These are phyloP conservation scores for Actias luna DNA, from an alignment of 2,888 invertebrate genomes.

Conservation along the genomic window DNA sequence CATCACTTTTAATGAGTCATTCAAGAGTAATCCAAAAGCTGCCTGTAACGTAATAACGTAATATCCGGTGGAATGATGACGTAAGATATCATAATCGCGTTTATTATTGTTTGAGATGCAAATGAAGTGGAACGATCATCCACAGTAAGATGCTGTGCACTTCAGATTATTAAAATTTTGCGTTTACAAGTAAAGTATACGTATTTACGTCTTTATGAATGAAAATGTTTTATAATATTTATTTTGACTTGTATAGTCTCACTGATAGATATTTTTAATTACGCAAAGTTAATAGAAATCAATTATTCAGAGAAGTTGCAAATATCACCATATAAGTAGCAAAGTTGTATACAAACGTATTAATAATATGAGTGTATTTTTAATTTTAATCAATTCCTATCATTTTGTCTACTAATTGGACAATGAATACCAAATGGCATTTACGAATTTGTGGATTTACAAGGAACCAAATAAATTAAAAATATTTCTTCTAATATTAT, in stretches of 20 bases:
- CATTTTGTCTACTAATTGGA: too few relatives aligned
- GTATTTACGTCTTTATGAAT: too few relatives aligned
- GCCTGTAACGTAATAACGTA: constrained; percentile 32
- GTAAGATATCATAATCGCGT: constrained; percentile 46
- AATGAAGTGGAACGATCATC: constrained; percentile 47
- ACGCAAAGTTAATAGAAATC: neutral
- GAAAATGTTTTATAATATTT: too few relatives aligned
- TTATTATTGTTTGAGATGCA: constrained; percentile 47
- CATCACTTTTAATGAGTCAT: neutral
- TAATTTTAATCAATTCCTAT: too few relatives aligned
- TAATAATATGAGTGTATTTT: too few relatives aligned
- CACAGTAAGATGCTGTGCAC: constrained; percentile 19
- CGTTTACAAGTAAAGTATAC: too few relatives aligned
- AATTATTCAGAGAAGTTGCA: neutral
- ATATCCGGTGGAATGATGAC: constrained; percentile 31
- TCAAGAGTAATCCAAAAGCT: neutral
- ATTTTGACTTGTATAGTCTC: neutral
- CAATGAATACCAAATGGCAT: too few relatives aligned
- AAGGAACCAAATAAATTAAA: too few relatives aligned
- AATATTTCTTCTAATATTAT: too few relatives aligned
- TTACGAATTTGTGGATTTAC: too few relatives aligned
- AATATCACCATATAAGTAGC: too few relatives aligned
- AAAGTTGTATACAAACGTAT: neutral
- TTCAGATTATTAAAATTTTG: neutral
- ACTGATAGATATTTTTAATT: neutral